Percentiles rank a stretch among this genome's conserved stretches.
phyloP scores from a whole-genome alignment of 2,888 invertebrate species.

The Amiota minor region DNA sequence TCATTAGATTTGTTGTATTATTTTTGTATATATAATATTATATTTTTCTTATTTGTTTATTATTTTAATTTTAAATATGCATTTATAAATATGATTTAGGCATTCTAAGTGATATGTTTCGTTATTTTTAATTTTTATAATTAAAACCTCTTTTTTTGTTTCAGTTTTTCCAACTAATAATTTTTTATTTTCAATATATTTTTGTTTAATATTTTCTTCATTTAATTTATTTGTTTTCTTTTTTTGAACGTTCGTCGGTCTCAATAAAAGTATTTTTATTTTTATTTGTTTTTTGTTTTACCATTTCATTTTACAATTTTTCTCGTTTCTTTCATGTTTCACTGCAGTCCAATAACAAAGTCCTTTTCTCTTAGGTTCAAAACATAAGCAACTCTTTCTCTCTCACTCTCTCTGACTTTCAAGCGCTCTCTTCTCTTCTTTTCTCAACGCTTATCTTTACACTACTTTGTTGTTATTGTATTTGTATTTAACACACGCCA shows the following conservation, averaged over 20 bases:
- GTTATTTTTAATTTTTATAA: constrained; percentile 24
- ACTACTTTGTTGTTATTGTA: too few species aligned
- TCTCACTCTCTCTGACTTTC: constrained; percentile 14
- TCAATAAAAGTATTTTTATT: neutral
- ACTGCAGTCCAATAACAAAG: neutral
- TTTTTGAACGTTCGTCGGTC: neutral
- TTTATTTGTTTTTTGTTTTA: constrained; percentile 22
- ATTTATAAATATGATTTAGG: constrained; percentile 28
- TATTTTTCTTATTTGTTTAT: constrained; percentile 12
- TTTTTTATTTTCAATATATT: constrained; percentile 18
- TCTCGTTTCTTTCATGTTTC: neutral
- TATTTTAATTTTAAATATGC: constrained; percentile 8
- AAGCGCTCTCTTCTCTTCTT: neutral
- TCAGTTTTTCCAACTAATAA: constrained; percentile 25
- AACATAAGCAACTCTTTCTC: neutral
- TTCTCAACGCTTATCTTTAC: neutral
- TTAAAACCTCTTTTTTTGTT: constrained; percentile 17
- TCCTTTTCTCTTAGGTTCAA: neutral
- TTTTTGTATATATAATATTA: neutral
- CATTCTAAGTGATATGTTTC: constrained; percentile 48
- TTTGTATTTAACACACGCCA: too few species aligned
- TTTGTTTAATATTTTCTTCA: neutral
- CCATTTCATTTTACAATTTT: neutral
- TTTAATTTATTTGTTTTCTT: constrained; percentile 1
- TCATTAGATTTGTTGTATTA: constrained; percentile 40